Conservation (phyloP, 2,797 vertebrate genomes). For the Myotis daubentonii region DNA sequence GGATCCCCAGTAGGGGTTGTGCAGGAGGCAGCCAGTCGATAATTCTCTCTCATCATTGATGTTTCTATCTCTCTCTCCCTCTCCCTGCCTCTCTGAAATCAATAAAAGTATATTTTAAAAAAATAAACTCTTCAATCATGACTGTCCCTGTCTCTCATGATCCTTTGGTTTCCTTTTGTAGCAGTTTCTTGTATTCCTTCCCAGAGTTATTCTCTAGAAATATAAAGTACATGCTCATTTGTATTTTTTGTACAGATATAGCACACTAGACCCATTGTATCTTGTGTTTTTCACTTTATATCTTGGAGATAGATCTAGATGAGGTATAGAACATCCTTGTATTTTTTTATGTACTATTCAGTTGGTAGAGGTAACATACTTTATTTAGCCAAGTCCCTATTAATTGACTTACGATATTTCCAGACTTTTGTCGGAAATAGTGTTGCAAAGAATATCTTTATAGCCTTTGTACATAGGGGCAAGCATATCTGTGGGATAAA, state of each 20-base stretch:
- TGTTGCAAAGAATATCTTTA: slow-evolving; percentile 20
- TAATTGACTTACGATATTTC: not conserved
- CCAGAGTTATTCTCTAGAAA: not conserved
- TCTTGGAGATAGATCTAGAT: not conserved
- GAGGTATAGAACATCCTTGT: not conserved
- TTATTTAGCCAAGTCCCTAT: not conserved
- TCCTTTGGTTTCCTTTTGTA: not conserved
- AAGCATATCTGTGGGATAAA: not conserved
- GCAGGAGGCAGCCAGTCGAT: no score
- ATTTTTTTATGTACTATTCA: not conserved
- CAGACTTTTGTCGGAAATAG: not conserved
- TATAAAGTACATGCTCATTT: not conserved
- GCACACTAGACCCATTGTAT: not conserved
- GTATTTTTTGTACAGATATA: not conserved
- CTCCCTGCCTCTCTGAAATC: no score
- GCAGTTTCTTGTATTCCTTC: not conserved
- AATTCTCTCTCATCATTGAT: no score
- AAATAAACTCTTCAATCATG: not conserved
- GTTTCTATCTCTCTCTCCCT: no score
- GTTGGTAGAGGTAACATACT: not conserved
- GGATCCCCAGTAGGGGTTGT: no score
- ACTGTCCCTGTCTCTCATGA: not conserved
- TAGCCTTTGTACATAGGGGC: not conserved
- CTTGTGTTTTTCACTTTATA: not conserved
- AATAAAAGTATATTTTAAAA: no score